Evolutionary conservation across 2,113 vertebrate genomes (phyloP).

Genomic region (Zosterops japonicus): DNA sequence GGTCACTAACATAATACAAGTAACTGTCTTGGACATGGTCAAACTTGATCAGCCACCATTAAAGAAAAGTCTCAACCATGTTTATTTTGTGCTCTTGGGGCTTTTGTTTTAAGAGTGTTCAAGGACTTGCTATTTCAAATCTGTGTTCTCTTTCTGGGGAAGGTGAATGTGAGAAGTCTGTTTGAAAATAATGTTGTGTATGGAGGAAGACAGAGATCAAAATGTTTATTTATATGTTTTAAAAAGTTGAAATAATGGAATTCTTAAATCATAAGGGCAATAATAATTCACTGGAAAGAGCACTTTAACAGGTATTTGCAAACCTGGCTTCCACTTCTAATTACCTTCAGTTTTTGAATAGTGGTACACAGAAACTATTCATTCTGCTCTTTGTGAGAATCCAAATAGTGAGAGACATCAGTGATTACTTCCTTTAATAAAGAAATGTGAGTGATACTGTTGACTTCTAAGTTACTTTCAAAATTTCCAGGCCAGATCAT

Average conservation of each 20-base stretch:
- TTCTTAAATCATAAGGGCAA: no score
- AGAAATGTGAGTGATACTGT: neutral
- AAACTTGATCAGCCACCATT: neutral
- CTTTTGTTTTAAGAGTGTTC: neutral
- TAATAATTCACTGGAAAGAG: no score
- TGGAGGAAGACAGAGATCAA: neutral
- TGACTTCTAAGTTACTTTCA: neutral
- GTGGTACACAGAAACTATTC: neutral
- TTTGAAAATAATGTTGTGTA: neutral
- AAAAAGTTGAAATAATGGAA: no score
- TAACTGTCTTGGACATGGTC: neutral
- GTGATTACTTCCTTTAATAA: neutral
- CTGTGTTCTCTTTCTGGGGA: neutral
- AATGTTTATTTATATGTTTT: no score
- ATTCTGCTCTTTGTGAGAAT: neutral
- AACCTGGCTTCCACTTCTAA: neutral
- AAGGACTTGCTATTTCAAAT: neutral
- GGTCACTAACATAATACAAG: neutral
- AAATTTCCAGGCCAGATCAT: neutral
- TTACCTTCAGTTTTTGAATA: neutral
- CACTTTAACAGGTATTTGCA: no score
- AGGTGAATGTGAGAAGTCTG: no score
- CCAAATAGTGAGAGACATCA: neutral
- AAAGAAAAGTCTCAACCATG: accelerated
- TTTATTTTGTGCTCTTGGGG: neutral